Percentiles rank a stretch among this genome's conserved stretches.
Conservation (phyloP, 2,113 vertebrate genomes). For the Tachycineta bicolor region DNA sequence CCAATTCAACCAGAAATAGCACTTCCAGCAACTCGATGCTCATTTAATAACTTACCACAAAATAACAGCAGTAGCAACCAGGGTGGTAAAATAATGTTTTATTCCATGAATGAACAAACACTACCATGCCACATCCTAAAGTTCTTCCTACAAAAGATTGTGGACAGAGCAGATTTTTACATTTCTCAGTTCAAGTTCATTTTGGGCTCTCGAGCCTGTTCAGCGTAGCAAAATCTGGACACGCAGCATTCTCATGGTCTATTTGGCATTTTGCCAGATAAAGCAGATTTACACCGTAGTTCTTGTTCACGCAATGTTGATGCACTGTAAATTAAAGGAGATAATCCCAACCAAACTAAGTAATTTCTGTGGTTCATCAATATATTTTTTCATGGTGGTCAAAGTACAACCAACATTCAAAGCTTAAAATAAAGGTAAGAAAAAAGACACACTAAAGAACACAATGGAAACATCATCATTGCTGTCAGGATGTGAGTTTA, state of each 20-base stretch:
- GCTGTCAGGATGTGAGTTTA: slow-evolving; percentile 79
- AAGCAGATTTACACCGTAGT: slow-evolving; percentile 43
- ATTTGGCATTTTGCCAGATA: slow-evolving; percentile 25
- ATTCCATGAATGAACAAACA: slow-evolving; percentile 78
- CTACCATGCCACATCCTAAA: slow-evolving; percentile 73
- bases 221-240: slow-evolving; percentile 26
- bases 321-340: slow-evolving; percentile 37
- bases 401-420: slow-evolving; percentile 81
- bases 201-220: slow-evolving; percentile 15
- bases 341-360: slow-evolving; percentile 21
- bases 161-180: slow-evolving; percentile 61
- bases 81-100: slow-evolving; percentile 84
- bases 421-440: slow-evolving; percentile 69
- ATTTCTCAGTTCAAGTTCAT: slow-evolving; percentile 27
- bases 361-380: slow-evolving; percentile 34
- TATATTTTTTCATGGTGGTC: slow-evolving; percentile 72
- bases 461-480: slow-evolving; percentile 80
- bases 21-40: not conserved
- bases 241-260: slow-evolving; percentile 32
- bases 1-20: not conserved
- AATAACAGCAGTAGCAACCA: slow-evolving; percentile 54
- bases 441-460: slow-evolving; percentile 67
- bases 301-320: slow-evolving; percentile 11
- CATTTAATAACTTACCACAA: not conserved
- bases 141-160: slow-evolving; percentile 60